Evolutionary conservation across 2,797 vertebrate genomes (phyloP), one percentile per base, ranked within the genome.

Genomic region (Pelochelys cantorii): DNA sequence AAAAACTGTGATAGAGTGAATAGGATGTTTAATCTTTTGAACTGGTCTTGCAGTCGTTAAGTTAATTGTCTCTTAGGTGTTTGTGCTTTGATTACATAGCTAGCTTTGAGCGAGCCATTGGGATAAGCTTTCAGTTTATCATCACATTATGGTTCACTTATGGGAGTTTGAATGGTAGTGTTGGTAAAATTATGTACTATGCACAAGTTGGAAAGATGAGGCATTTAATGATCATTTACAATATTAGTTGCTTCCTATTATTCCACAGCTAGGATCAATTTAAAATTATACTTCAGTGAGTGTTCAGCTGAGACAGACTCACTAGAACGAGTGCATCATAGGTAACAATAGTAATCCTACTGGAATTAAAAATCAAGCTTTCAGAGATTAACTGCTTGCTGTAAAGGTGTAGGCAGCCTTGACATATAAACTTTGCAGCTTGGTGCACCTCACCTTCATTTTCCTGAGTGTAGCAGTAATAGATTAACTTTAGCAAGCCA

Each of bases 41-140:
- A 71, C n/a, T 22, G 5, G 65, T 34, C 18, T 71, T 71, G 65
- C 37, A 20, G 74, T 27, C 23, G 27, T 37, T 37, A 56, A 80
- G 62, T 0, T n/a, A 3, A 74, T 20, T 31, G 13, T 25, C 48
- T 18, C 1, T 27, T 54, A 15, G 11, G 53, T 62, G 62, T 11
- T 1, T 5, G 60, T 23, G 5, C 55, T 9, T 56, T 22, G 10
- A 5, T 62, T 15, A 9, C 1, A 18, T 22, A 10, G 4, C 1
- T 22, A 48, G 25, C 2, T 0, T 1, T 18, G n/a, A 37, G 11
- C 29, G 75, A 80, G 7, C 3, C 3, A 15, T 4, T 29, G 53
- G 27, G 62, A 42, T 25, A 34, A 80, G 53, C 11, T 0, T 25
- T 11, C 12, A 11, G 1, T 0, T 53, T 52, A 18, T 37, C 15